phyloP scores from a whole-genome alignment of 2,888 invertebrate species.

The Latheticus oryzae region DNA sequence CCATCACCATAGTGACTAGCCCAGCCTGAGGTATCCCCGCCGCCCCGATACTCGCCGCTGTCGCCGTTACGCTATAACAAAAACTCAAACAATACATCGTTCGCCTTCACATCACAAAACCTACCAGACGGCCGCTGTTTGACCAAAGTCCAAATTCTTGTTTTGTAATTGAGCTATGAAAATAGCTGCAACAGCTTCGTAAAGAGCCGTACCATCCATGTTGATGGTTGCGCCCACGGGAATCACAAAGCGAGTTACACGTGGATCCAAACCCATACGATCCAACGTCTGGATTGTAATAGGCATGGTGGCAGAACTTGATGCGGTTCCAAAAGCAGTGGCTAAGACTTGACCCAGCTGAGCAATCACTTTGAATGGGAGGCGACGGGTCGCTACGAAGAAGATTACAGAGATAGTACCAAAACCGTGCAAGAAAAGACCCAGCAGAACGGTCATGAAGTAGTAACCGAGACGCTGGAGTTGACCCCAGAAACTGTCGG shows the following conservation, averaged over 20 bases:
- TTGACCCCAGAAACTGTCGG: conserved; percentile 85
- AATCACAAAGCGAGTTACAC: conserved; percentile 93
- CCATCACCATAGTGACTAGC: conserved; percentile 96
- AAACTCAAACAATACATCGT: no score
- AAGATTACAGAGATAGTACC: conserved; percentile 89
- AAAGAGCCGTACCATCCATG: conserved; percentile 97
- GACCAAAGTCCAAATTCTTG: conserved; percentile 84
- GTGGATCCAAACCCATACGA: conserved; percentile 88
- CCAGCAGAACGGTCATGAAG: conserved; percentile 92
- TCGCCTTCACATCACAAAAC: conserved; percentile 42
- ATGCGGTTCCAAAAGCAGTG: conserved; percentile 96
- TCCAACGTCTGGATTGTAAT: conserved; percentile 94
- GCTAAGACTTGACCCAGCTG: conserved; percentile 78
- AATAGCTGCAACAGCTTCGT: conserved; percentile 97
- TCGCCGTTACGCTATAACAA: conserved; percentile 76
- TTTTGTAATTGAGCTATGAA: conserved; percentile 95
- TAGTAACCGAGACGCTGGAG: conserved; percentile 92
- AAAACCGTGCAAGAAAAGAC: conserved; percentile 91
- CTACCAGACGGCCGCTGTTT: conserved; percentile 92
- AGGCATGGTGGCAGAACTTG: conserved; percentile 95
- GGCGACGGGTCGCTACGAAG: conserved; percentile 81
- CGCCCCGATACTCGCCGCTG: conserved; percentile 96
- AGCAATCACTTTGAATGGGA: conserved; percentile 85
- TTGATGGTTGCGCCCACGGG: conserved; percentile 98
- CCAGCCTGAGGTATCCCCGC: conserved; percentile 97